Evolutionary conservation across 2,888 invertebrate genomes (phyloP), one percentile per base, ranked within the genome.

Genomic region (Ectemnius continuus): DNA sequence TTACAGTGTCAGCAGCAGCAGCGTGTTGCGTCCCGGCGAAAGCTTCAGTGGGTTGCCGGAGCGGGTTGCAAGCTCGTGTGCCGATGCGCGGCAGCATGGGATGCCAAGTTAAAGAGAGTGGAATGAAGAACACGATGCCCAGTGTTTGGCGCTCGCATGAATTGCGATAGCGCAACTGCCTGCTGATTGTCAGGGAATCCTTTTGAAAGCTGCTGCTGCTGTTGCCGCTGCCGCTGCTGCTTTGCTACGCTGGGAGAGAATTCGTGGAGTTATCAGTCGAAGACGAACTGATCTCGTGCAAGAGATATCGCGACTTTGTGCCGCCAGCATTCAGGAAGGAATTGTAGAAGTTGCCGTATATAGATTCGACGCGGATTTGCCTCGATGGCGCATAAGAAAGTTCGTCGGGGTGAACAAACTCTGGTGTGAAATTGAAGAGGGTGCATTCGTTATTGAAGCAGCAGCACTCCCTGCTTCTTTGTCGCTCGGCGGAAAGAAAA

Each of bases 21-120:
- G 82, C 84, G 84, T 84, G 84, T 83, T 84, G 84, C 81, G 84
- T 80, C 81, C 77, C 76, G 75, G 70, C 74, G 72, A 81, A 84
- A 36, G 36, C 36, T 11, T 36, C 8, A 11, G 36, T 36, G 36
- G 36, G 36, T 36, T 36, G 36, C 36, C 36, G 6, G 36, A 36
- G 36, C 36, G 36, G 36, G 36, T 36, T 36, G 5, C 36, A 2
- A 36, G 36, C 36, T 36, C 36, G 36, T 11, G 36, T 36, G 36
- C 36, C 8, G 36, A 36, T 36, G 36, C 36, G 36, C 36, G 36
- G 8, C 36, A 85, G 79, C 73, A 78, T 75, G 80, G 79, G 75
- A 74, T 67, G 76, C 73, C 67, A 67, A 47, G 67, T 67, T 79
- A 74, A 78, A 78, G 73, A 65, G 74, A 73, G 82, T 56, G 76